Base-by-base conservation (phyloP, 2,888 invertebrate genomes). In the Drosophila pseudotakahashii region DNA sequence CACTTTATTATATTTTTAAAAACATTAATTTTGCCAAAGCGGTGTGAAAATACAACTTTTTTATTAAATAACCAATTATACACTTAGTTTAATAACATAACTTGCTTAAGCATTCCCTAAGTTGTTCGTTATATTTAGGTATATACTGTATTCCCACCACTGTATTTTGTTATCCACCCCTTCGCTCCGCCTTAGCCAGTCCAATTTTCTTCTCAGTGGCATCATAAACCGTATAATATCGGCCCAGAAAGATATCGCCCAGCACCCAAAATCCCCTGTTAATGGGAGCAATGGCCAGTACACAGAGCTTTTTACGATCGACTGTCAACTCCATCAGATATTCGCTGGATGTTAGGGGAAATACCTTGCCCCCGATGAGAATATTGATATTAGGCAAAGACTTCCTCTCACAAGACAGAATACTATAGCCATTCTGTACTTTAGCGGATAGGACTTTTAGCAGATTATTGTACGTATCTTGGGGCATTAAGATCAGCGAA, bases 141-240 rank as follows among this genome's bases (percentile, higher is more conserved):
- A 5, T 6, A 26, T 26, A 41, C 44, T 16, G 10, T 11, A 11
- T n/a, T 45, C 14, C 19, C 11, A 14, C 39, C 14, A 23, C 9
- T 34, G 14, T 26, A 36, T 1, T 2, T n/a, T 5, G 7, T 14
- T 36, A 48, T 7, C 11, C 2, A 41, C 2, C 23, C 16, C 54
- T 14, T 26, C 7, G 7, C 10, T 32, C 47, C 6, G 79, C 66
- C 23, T 72, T 55, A 14, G 78, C 82, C 16, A 82, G 47, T 7
- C 81, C 87, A 14, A 82, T 58, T 4, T 50, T 73, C 19, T 55
- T 47, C 6, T n/a, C 13, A 2, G 51, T 67, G 4, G 55, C 66
- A 73, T 82, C 84, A 36, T 57, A 82, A 4, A 82, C 84, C n/a
- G 45, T 86, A 26, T 87, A 82, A 37, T 71, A 73, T 4, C 70